Conservation (phyloP, 2,113 vertebrate genomes). For the Pogona vitticeps region DNA sequence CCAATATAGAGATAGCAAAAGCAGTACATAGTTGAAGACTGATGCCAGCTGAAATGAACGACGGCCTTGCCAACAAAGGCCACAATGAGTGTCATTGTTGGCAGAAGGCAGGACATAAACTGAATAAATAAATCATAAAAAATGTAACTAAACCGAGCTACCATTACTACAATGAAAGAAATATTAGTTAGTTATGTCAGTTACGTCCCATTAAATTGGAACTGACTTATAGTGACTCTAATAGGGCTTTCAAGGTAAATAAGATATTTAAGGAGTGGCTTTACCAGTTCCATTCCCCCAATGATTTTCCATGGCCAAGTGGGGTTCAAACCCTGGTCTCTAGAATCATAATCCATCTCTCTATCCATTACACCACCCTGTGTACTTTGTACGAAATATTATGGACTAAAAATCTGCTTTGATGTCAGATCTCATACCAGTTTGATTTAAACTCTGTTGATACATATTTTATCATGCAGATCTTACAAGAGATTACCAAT, state of each 20-base stretch:
- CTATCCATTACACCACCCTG: too few species aligned
- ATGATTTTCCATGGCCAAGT: background rate
- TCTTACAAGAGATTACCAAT: background rate
- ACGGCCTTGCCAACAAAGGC: background rate
- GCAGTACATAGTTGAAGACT: background rate
- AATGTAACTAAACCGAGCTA: background rate
- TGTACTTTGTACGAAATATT: background rate
- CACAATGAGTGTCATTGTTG: background rate
- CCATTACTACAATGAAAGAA: too few species aligned
- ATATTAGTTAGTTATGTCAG: too few species aligned
- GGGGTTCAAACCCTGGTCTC: background rate
- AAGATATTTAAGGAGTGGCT: too few species aligned
- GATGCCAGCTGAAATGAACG: background rate
- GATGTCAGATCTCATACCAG: background rate
- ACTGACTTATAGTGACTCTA: too few species aligned
- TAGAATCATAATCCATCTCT: background rate
- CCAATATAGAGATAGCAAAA: slow-evolving; percentile 13
- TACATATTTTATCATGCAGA: background rate
- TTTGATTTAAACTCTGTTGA: background rate
- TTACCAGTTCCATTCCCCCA: too few species aligned
- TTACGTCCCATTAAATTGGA: too few species aligned
- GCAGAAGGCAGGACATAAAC: background rate
- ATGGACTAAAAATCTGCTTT: slow-evolving; percentile 6
- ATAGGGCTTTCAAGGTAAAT: too few species aligned
- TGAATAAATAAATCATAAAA: background rate